phyloP scores from a whole-genome alignment of 2,888 invertebrate genomes.

The Sycophila texana region DNA sequence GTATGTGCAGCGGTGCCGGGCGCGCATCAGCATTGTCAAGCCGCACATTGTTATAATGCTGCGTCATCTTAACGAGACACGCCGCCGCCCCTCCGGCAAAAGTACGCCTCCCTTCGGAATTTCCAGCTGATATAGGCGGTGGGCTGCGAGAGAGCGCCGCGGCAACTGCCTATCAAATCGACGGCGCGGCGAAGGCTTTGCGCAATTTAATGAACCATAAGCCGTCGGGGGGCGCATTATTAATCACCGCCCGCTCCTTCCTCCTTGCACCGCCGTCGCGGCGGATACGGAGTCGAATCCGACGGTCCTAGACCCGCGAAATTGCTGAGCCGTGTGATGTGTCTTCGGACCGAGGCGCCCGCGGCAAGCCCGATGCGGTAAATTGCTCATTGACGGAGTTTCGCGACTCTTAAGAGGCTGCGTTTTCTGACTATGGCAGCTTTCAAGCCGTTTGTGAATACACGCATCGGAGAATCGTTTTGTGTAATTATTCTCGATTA shows the following conservation, averaged over 20 bases:
- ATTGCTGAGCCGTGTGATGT: constrained; percentile 45
- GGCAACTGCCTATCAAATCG: constrained; percentile 63
- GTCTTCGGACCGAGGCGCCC: neutral
- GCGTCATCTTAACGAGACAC: constrained; percentile 70
- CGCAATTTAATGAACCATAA: constrained; percentile 68
- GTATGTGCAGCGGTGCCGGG: neutral
- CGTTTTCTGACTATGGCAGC: too few relatives aligned
- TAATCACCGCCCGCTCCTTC: constrained; percentile 41
- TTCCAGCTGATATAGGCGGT: constrained; percentile 52
- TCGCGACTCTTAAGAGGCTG: neutral
- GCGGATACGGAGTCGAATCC: too few relatives aligned
- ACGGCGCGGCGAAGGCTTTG: constrained; percentile 57
- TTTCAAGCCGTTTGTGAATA: too few relatives aligned
- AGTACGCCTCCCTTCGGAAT: constrained; percentile 59
- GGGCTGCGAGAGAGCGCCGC: neutral
- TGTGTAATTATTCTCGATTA: too few relatives aligned
- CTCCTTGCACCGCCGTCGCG: too few relatives aligned
- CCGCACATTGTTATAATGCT: constrained; percentile 64
- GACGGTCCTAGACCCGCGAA: constrained; percentile 7
- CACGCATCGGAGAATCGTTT: too few relatives aligned
- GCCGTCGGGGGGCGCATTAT: constrained; percentile 48
- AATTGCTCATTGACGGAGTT: constrained; percentile 42
- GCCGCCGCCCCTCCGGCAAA: constrained; percentile 10
- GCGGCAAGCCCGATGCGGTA: neutral
- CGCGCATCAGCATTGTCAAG: constrained; percentile 61